Percentiles rank a stretch among this genome's conserved stretches.
phyloP scores from a whole-genome alignment of 2,888 invertebrate species.

The Himalopsyche kuldschensis region DNA sequence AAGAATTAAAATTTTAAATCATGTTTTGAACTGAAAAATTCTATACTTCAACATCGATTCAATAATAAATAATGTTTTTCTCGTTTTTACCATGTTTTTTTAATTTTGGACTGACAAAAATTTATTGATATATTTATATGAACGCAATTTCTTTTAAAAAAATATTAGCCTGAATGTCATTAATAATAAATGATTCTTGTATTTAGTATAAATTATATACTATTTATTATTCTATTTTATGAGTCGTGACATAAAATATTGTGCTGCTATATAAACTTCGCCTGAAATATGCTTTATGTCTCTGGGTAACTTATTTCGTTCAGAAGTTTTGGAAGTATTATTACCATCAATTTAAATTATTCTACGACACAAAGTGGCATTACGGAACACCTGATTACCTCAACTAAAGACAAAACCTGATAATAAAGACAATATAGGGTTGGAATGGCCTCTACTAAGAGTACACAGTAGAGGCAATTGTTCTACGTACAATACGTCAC shows the following conservation, averaged over 20 bases:
- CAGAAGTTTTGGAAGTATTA: background rate
- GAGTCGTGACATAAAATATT: background rate
- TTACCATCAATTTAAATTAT: conserved; percentile 1
- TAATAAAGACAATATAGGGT: conserved; percentile 11
- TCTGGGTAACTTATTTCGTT: background rate
- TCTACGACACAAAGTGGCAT: background rate
- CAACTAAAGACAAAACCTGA: conserved; percentile 2
- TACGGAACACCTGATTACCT: background rate
- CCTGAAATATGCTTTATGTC: background rate
- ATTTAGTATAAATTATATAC: too few relatives aligned
- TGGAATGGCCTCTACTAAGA: background rate
- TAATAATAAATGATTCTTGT: too few relatives aligned
- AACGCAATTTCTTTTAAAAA: too few relatives aligned
- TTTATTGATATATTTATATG: too few relatives aligned
- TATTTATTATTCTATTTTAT: background rate
- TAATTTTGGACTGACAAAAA: too few relatives aligned
- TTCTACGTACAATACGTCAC: conserved; percentile 16
- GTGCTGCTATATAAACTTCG: background rate
- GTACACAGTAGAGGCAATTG: conserved; percentile 12
- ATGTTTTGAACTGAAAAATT: too few relatives aligned
- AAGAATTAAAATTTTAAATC: too few relatives aligned
- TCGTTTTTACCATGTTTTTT: too few relatives aligned
- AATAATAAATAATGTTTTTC: too few relatives aligned
- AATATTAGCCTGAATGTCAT: too few relatives aligned
- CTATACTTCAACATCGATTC: too few relatives aligned